phyloP scores from a whole-genome alignment of 2,113 vertebrate species.

The Pagrus major region DNA sequence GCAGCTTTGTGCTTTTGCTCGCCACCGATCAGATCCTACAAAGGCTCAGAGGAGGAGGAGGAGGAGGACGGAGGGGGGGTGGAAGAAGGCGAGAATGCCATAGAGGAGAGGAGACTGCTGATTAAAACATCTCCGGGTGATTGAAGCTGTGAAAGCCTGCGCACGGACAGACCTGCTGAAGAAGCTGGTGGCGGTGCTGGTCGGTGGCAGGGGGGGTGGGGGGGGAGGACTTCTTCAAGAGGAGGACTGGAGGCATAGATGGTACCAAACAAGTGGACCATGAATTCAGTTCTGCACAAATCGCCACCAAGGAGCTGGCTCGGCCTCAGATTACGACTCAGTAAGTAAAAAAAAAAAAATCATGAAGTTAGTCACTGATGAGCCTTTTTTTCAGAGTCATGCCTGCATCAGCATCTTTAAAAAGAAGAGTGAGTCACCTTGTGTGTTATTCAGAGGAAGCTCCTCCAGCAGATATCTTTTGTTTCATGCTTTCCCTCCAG shows the following conservation, averaged over 20 bases:
- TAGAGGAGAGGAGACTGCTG: constrained; percentile 1
- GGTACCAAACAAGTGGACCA: constrained; percentile 86
- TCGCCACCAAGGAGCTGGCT: constrained; percentile 84
- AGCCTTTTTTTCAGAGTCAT: too few relatives aligned
- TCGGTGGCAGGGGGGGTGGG: too few relatives aligned
- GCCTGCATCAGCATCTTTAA: too few relatives aligned
- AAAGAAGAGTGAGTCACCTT: too few relatives aligned
- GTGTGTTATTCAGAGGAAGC: too few relatives aligned
- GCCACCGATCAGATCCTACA: not conserved
- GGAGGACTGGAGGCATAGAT: constrained; percentile 64
- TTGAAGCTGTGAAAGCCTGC: constrained; percentile 6
- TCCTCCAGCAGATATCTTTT: constrained; percentile 55
- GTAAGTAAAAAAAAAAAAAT: constrained; percentile 79
- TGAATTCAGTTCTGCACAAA: constrained; percentile 83
- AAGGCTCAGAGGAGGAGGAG: too few relatives aligned
- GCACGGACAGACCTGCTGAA: not conserved
- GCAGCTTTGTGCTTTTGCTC: constrained; percentile 45
- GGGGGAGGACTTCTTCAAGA: not conserved
- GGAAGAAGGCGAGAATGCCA: constrained; percentile 26
- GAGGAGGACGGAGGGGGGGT: not conserved
- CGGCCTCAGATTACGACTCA: constrained; percentile 76
- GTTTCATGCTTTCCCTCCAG: constrained; percentile 23
- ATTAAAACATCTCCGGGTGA: constrained; percentile 25
- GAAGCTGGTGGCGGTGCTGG: constrained; percentile 5
- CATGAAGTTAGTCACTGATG: not conserved